A percentile compares a stretch with the other conserved stretches of the same genome.
These are phyloP conservation scores for Lasioglossum leucozonium DNA, from an alignment of 2,888 invertebrate species.

Conservation along the genomic window DNA sequence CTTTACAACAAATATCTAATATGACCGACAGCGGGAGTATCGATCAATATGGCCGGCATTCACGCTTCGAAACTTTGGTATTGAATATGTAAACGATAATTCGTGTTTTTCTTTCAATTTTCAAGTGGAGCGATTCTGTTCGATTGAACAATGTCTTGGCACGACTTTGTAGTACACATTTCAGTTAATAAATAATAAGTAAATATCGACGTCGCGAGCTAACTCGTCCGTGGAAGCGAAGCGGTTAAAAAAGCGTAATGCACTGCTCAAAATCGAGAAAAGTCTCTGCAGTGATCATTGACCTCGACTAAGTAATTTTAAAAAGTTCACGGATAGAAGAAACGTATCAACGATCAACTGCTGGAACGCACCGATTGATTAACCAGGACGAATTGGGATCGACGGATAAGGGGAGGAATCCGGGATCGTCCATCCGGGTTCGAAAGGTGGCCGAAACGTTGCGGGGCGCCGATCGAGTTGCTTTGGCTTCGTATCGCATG, in stretches of 20 bases:
- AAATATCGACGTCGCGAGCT: no score
- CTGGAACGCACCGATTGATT: background rate
- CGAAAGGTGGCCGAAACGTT: constrained; percentile 52
- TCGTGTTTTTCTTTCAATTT: background rate
- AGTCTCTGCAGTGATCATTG: no score
- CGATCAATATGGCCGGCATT: background rate
- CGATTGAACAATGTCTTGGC: no score
- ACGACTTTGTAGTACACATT: no score
- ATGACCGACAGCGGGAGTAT: background rate
- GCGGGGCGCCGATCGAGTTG: constrained; percentile 55
- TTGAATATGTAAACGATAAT: background rate
- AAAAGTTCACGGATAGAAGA: background rate
- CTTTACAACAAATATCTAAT: background rate
- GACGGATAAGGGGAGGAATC: background rate
- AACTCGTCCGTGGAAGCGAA: no score
- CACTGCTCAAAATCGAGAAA: no score
- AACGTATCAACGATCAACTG: background rate
- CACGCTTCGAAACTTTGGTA: background rate
- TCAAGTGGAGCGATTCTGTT: background rate
- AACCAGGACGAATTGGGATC: background rate
- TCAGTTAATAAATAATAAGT: no score
- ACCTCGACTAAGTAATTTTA: background rate
- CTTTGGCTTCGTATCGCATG: constrained; percentile 74
- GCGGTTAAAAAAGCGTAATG: no score
- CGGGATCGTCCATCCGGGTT: constrained; percentile 1